Evolutionary conservation across 2,797 vertebrate species (phyloP).

Genomic region (Myripristis murdjan): DNA sequence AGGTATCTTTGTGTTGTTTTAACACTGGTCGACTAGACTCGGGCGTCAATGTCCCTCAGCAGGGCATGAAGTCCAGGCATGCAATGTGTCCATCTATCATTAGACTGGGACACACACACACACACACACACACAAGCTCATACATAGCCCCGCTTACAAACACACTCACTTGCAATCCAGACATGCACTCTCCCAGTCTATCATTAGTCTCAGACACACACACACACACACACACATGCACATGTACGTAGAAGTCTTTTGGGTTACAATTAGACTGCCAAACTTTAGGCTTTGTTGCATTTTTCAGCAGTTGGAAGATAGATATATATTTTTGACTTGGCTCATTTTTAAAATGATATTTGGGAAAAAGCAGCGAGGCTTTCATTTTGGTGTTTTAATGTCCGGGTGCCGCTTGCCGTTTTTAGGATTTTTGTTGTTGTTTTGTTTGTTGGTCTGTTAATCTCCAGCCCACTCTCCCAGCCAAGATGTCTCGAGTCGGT

Average conservation of each 20-base stretch:
- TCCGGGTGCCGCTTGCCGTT: background rate
- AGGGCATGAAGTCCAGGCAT: constrained; percentile 1
- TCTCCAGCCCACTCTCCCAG: background rate
- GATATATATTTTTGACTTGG: background rate
- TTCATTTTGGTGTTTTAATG: background rate
- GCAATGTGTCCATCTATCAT: background rate
- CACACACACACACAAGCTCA: constrained; percentile 2
- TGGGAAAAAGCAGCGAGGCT: background rate
- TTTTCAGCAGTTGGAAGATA: constrained; percentile 6
- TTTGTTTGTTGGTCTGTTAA: too few species aligned
- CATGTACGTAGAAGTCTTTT: too few species aligned
- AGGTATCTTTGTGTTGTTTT: background rate
- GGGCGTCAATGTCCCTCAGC: constrained; percentile 3
- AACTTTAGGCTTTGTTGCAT: constrained; percentile 1
- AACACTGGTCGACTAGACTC: background rate
- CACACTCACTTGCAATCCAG: too few species aligned
- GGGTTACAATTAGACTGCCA: constrained; percentile 1
- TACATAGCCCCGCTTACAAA: background rate
- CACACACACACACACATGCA: constrained; percentile 6
- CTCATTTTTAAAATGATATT: constrained; percentile 2
- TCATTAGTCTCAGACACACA: too few species aligned
- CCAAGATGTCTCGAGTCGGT: background rate
- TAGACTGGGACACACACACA: background rate
- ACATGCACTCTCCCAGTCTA: too few species aligned
- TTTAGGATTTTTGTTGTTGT: constrained; percentile 1